Evolutionary conservation across 2,113 vertebrate species (phyloP).

Genomic region (Symphodus melops): DNA sequence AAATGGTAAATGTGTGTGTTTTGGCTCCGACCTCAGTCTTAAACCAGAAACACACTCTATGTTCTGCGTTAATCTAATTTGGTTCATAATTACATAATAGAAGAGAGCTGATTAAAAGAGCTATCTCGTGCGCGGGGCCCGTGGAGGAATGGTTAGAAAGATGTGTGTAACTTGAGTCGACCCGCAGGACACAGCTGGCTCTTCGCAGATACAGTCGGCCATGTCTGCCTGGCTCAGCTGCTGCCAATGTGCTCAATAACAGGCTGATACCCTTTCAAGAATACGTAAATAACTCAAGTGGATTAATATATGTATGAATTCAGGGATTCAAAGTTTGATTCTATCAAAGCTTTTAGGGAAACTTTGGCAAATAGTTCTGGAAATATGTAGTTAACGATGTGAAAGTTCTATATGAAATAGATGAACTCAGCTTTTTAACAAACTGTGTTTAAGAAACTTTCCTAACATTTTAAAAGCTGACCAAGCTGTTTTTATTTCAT

Average conservation of each 20-base stretch:
- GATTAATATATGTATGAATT: neutral
- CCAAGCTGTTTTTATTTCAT: conserved; percentile 4
- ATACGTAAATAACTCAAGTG: conserved; percentile 1
- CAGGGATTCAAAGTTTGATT: neutral
- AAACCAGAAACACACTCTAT: conserved; percentile 19
- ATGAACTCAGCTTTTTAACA: neutral
- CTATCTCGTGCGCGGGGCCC: conserved; percentile 17
- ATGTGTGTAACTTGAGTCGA: conserved; percentile 64
- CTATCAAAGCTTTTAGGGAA: neutral
- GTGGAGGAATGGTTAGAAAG: conserved; percentile 33
- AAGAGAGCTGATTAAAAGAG: conserved; percentile 65
- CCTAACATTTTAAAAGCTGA: neutral
- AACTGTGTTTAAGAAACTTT: neutral
- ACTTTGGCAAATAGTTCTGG: neutral
- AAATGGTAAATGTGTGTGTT: neutral
- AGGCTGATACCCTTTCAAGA: conserved; percentile 6
- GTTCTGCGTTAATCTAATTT: conserved; percentile 50
- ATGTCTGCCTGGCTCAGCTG: conserved; percentile 46
- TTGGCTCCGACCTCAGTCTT: neutral
- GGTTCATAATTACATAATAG: conserved; percentile 69
- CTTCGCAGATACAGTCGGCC: conserved; percentile 26
- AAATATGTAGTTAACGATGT: neutral
- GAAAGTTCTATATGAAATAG: neutral
- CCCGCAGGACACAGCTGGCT: conserved; percentile 56
- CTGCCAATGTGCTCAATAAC: conserved; percentile 26